Conservation (phyloP, 2,888 invertebrate genomes). For the Rhagonycha lutea region DNA sequence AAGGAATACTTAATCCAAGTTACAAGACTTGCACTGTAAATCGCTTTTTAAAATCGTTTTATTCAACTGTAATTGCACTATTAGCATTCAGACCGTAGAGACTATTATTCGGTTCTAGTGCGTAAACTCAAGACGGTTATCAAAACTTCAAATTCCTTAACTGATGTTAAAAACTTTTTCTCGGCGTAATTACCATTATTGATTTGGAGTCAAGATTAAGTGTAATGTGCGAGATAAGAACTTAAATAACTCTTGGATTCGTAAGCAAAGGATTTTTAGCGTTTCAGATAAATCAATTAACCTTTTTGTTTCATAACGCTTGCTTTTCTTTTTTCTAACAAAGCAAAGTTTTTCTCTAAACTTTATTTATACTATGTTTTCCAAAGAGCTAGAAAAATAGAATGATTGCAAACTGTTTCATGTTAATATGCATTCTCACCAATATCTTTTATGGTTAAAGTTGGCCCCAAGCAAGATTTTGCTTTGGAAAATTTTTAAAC, state of each 20-base stretch:
- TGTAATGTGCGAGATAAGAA: not conserved
- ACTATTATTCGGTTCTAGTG: not conserved
- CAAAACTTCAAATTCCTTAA: constrained; percentile 10
- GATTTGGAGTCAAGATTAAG: constrained; percentile 5
- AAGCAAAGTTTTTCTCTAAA: not conserved
- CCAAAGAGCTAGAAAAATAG: not conserved
- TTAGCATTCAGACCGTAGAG: constrained; percentile 10
- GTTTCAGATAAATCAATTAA: not conserved
- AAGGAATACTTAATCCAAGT: not conserved
- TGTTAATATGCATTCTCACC: no score
- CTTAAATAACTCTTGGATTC: not conserved
- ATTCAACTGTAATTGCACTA: constrained; percentile 11
- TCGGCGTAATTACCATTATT: constrained; percentile 7
- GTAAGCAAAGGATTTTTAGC: not conserved
- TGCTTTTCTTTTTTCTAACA: not conserved
- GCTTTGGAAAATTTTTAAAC: no score
- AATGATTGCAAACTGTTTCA: no score
- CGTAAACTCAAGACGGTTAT: constrained; percentile 5
- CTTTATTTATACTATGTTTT: not conserved
- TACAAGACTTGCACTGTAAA: constrained; percentile 8
- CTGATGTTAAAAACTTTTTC: constrained; percentile 6
- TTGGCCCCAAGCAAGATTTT: no score
- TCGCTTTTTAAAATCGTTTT: constrained; percentile 12
- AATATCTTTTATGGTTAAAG: no score
- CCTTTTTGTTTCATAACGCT: not conserved